Percentiles rank a stretch among this genome's conserved stretches.
These are phyloP conservation scores for Nycticryphes semicollaris DNA, from an alignment of 2,113 vertebrate genomes.

Conservation along the genomic window DNA sequence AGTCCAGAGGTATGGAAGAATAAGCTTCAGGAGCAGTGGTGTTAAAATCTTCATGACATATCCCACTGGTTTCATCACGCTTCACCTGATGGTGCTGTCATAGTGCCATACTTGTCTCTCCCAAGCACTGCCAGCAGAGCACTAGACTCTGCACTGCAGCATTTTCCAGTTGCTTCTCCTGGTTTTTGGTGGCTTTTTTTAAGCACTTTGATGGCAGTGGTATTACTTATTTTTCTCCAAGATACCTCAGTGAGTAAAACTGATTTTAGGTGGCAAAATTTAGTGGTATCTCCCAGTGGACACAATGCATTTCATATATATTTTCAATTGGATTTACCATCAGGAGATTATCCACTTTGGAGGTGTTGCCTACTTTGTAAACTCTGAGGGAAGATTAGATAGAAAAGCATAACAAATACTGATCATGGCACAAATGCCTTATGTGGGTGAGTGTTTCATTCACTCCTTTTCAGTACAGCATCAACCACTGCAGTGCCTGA, in stretches of 20 bases:
- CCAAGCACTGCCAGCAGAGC: not conserved
- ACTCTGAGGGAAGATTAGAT: not conserved
- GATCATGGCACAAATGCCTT: not conserved
- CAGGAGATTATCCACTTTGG: not conserved
- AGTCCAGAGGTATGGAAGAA: not conserved
- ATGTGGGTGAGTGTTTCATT: not conserved
- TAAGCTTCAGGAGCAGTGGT: not conserved
- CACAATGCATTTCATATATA: fast-evolving
- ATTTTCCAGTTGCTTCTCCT: not conserved
- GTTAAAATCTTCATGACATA: not conserved
- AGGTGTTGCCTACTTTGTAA: not conserved
- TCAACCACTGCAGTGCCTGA: not conserved
- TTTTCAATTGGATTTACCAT: not conserved
- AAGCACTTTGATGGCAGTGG: not conserved
- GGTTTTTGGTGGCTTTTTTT: fast-evolving
- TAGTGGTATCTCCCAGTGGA: not conserved
- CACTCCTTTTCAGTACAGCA: not conserved
- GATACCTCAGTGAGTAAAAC: not conserved
- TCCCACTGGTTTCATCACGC: not conserved
- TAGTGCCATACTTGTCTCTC: not conserved
- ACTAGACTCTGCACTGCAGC: not conserved
- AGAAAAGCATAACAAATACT: not conserved
- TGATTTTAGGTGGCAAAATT: not conserved
- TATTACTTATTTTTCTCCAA: not conserved
- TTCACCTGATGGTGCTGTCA: not conserved